phyloP scores from a whole-genome alignment of 2,888 invertebrate species.

The Zonitis immaculata region DNA sequence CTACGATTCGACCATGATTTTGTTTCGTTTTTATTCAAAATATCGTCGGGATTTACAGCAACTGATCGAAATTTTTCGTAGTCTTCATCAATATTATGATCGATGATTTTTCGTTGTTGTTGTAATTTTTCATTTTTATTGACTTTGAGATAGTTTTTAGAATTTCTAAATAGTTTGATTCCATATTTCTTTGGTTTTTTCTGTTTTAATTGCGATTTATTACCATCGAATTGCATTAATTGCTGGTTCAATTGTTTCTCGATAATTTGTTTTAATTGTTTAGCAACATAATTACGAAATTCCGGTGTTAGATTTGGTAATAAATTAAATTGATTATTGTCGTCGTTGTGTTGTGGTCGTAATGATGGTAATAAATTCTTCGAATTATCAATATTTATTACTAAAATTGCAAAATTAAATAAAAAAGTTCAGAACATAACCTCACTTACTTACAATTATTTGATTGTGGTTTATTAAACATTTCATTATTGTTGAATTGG shows the following conservation, averaged over 20 bases:
- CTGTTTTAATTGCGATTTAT: slow-evolving; percentile 23
- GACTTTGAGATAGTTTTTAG: slow-evolving; percentile 46
- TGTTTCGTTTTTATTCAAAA: slow-evolving; percentile 52
- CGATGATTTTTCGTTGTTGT: slow-evolving; percentile 43
- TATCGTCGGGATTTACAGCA: slow-evolving; percentile 48
- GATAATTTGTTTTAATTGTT: slow-evolving; percentile 52
- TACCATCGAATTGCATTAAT: slow-evolving; percentile 11
- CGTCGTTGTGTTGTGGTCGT: slow-evolving; percentile 33
- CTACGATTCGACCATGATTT: slow-evolving; percentile 54
- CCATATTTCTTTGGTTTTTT: slow-evolving; percentile 42
- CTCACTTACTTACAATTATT: slow-evolving; percentile 23
- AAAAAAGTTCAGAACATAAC: slow-evolving; percentile 2
- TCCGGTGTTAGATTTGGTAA: slow-evolving; percentile 51
- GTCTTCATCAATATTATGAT: slow-evolving; percentile 30
- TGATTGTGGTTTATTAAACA: slow-evolving; percentile 26
- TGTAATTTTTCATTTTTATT: slow-evolving; percentile 43
- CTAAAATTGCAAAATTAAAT: slow-evolving; percentile 6
- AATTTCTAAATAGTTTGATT: slow-evolving; percentile 44
- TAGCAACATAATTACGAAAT: slow-evolving; percentile 52
- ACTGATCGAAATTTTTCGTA: slow-evolving; percentile 39
- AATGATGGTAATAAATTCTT: slow-evolving; percentile 27
- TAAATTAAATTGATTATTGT: slow-evolving; percentile 54
- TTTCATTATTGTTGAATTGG: slow-evolving; percentile 49
- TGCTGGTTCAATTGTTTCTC: slow-evolving; percentile 44
- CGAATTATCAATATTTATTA: slow-evolving; percentile 8